These are phyloP conservation scores for Onthophagus taurus DNA, from an alignment of 1,140 invertebrate species.

Conservation along the genomic window DNA sequence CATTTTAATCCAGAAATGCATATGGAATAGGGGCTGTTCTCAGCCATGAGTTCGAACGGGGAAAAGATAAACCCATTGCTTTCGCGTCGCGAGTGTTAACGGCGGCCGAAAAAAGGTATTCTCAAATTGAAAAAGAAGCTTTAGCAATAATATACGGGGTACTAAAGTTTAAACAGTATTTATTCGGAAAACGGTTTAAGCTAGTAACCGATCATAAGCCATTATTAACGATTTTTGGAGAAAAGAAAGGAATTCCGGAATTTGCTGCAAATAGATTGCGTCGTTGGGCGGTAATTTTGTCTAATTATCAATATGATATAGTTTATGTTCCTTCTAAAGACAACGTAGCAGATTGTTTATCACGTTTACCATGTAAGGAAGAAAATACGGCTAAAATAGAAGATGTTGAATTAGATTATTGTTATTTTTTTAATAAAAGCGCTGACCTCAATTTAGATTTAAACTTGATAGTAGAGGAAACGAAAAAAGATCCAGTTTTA, in stretches of 20 bases:
- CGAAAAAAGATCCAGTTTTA: no score
- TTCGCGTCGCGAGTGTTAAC: slow-evolving; percentile 39
- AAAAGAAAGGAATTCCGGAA: slow-evolving; percentile 20
- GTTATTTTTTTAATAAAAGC: no score
- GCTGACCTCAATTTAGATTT: no score
- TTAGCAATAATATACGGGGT: slow-evolving; percentile 43
- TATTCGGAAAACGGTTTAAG: slow-evolving; percentile 43
- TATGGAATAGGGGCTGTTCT: slow-evolving; percentile 26
- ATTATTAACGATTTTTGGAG: slow-evolving; percentile 37
- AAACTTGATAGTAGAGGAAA: no score
- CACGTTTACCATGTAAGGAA: no score
- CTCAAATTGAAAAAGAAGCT: slow-evolving; percentile 46
- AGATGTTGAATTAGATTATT: no score
- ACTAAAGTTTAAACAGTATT: slow-evolving; percentile 44
- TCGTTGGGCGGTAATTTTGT: slow-evolving; percentile 11
- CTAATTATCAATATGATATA: slow-evolving; percentile 8
- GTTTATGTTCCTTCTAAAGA: slow-evolving; percentile 8
- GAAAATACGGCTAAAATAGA: no score
- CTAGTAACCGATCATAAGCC: slow-evolving; percentile 43
- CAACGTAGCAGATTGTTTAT: no score
- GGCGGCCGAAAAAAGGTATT: slow-evolving; percentile 40
- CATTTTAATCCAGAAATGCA: slow-evolving; percentile 21
- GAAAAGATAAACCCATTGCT: slow-evolving; percentile 35
- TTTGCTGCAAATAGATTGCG: slow-evolving; percentile 14
- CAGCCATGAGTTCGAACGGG: slow-evolving; percentile 23